Evolutionary conservation across 1,140 invertebrate genomes (phyloP).

Genomic region (Fragariocoptes setiger): DNA sequence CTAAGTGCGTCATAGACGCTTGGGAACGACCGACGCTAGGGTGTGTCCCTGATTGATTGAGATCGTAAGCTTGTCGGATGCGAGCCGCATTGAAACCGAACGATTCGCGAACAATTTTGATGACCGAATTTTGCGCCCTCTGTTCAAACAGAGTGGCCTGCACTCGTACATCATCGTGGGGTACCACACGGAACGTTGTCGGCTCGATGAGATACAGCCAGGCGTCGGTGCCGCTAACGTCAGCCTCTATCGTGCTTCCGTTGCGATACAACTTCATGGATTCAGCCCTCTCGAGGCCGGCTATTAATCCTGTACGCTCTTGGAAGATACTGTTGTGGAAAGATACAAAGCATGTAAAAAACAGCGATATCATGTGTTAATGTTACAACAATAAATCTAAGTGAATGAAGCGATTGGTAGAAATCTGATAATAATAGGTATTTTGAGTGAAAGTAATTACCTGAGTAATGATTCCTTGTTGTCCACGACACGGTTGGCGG

Average conservation of each 20-base stretch:
- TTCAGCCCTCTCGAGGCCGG: slow-evolving; percentile 42
- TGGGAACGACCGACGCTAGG: too few species aligned
- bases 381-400: neutral
- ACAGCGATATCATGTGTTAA: neutral
- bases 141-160: slow-evolving; percentile 22
- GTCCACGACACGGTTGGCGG: slow-evolving; percentile 31
- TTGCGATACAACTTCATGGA: slow-evolving; percentile 26
- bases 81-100: slow-evolving; percentile 26
- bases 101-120: slow-evolving; percentile 21
- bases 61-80: slow-evolving; percentile 28
- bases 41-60: too few species aligned
- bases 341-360: neutral
- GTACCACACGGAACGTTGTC: slow-evolving; percentile 33
- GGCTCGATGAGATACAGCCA: slow-evolving; percentile 60
- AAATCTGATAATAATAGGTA: neutral
- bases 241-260: slow-evolving; percentile 27
- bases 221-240: slow-evolving; percentile 37
- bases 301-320: slow-evolving; percentile 33
- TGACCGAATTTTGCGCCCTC: slow-evolving; percentile 26
- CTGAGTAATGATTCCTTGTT: slow-evolving; percentile 28
- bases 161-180: slow-evolving; percentile 31
- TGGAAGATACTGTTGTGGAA: slow-evolving; percentile 24
- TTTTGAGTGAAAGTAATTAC: too few species aligned
- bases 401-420: neutral
- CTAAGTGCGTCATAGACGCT: too few species aligned